Base-by-base conservation (phyloP, 2,888 invertebrate species). In the Caenorhabditis sp. region DNA sequence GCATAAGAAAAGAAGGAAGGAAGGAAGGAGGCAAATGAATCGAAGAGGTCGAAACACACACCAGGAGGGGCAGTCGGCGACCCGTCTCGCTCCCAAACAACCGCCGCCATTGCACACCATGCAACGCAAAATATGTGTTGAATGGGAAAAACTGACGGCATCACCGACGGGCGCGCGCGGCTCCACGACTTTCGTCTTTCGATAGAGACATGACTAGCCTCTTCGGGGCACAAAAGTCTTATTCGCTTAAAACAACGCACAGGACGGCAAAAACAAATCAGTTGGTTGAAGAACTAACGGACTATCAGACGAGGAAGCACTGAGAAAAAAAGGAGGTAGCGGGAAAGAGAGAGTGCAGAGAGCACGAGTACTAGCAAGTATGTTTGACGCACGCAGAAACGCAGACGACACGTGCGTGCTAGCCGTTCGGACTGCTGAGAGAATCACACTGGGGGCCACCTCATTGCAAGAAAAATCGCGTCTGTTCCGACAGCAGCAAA, bases 41-140 rank as follows among this genome's bases (percentile, higher is more conserved):
- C 76, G 76, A 76, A 76, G 76, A 76, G 76, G 76, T 76, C 76
- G 76, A 76, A 76, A 76, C 76, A 67, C 53, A 76, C 61, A 67
- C 56, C 67, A 67, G 67, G 76, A 76, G 76, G 53, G 67, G 60
- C 67, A 61, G 60, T 60, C 24, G n/a, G n/a, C n/a, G 67, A 67
- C 26, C 24, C 24, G 65, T 32, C 26, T 51, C 65, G 35, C 74
- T 76, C 53, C 74, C 76, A 76, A 76, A 76, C 61, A 76, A 67
- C 76, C 72, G 61, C 60, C 56, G 62, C 70, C 71, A 72, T 64
- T 55, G 62, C 71, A n/a, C 40, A 71, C 71, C 76, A 76, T 76
- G 74, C 65, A 58, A 76, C 67, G 67, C 67, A 76, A 76, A 74
- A 76, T 40, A 74, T 76, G 76, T 67, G 76, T 68, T 67, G 76